Evolutionary conservation across 2,113 vertebrate genomes (phyloP).

Genomic region (Calidris pygmaea): DNA sequence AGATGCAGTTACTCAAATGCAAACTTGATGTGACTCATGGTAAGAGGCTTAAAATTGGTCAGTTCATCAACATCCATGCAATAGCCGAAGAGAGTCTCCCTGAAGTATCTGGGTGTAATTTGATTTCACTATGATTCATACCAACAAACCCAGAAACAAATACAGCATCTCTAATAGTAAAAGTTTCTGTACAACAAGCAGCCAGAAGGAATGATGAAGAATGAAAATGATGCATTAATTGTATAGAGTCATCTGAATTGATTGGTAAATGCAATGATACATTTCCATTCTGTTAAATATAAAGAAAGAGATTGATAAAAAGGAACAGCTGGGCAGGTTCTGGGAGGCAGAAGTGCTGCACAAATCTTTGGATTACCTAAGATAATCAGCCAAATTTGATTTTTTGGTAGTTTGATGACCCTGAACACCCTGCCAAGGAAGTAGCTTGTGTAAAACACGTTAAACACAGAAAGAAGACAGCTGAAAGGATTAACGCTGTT

Average conservation of each 20-base stretch:
- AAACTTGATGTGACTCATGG: not conserved
- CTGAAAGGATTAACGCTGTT: constrained; percentile 11
- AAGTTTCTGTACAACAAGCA: not conserved
- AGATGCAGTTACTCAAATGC: not conserved
- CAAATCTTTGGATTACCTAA: not conserved
- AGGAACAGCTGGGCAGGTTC: not conserved
- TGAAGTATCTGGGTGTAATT: not conserved
- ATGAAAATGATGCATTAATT: not conserved
- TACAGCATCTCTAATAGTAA: not conserved
- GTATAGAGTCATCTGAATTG: not conserved
- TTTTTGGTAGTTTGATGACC: not conserved
- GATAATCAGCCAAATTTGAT: not conserved
- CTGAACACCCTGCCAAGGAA: not conserved
- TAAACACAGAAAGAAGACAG: not conserved
- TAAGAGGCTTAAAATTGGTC: not conserved
- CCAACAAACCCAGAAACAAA: not conserved
- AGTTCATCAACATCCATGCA: not conserved
- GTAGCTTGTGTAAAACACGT: not conserved
- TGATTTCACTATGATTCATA: not conserved
- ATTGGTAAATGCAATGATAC: not conserved
- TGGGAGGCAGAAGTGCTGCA: not conserved
- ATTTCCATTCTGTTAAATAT: not conserved
- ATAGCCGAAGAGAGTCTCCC: not conserved
- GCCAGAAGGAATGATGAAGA: not conserved
- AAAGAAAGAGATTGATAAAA: not conserved